These are phyloP conservation scores for Lates calcarifer DNA, from an alignment of 2,113 vertebrate species.

Conservation along the genomic window DNA sequence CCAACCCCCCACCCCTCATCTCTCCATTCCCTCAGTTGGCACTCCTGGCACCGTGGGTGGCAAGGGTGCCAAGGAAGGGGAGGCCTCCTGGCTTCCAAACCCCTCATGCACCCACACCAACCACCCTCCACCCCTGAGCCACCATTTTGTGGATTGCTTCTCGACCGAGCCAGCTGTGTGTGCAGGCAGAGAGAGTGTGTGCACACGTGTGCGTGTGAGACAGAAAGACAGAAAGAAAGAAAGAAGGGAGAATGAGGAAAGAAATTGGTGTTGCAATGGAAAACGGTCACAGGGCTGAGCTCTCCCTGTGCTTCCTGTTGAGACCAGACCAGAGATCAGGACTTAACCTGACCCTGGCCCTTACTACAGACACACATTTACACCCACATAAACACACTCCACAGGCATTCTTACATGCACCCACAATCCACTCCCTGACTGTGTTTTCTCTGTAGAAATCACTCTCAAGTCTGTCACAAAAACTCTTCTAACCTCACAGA, in stretches of 20 bases:
- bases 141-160: slow-evolving; percentile 59
- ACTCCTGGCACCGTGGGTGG: slow-evolving; percentile 69
- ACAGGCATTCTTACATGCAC: slow-evolving; percentile 11
- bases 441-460: neutral
- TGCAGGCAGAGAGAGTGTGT: slow-evolving; percentile 12
- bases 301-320: slow-evolving; percentile 46
- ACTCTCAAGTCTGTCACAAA: neutral
- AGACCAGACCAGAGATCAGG: slow-evolving; percentile 57
- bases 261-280: slow-evolving; percentile 57
- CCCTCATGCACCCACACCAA: no score
- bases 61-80: slow-evolving; percentile 57
- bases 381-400: slow-evolving; percentile 40
- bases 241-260: slow-evolving; percentile 23
- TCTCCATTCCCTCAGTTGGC: slow-evolving; percentile 67
- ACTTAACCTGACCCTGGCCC: slow-evolving; percentile 59
- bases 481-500: neutral
- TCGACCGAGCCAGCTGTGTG: slow-evolving; percentile 52
- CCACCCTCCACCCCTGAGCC: slow-evolving; percentile 44
- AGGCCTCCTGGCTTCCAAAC: slow-evolving; percentile 65
- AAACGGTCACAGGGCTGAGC: slow-evolving; percentile 43
- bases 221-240: slow-evolving; percentile 9
- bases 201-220: no score
- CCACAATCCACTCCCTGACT: neutral
- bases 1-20: slow-evolving; percentile 4
- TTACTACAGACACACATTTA: slow-evolving; percentile 29